Evolutionary conservation across 2,113 vertebrate species (phyloP).

Genomic region (Gambusia affinis): DNA sequence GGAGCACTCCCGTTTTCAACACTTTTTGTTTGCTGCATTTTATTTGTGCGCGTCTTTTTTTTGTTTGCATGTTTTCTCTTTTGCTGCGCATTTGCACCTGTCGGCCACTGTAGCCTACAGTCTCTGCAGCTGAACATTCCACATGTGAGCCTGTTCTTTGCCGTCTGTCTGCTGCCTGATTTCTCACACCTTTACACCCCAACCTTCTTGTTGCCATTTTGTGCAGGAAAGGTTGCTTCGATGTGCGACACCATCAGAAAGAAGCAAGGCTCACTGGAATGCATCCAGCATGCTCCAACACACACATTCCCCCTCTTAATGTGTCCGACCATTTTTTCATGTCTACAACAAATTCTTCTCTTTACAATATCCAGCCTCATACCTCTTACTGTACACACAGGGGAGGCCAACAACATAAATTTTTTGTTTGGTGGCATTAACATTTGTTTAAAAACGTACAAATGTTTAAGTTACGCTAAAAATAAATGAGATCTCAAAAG

Average conservation of each 20-base stretch:
- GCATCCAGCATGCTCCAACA: background rate
- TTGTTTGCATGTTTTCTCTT: too few species aligned
- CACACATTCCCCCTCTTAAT: background rate
- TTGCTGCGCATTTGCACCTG: too few species aligned
- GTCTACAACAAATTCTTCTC: background rate
- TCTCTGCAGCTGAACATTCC: background rate
- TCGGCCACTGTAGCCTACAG: too few species aligned
- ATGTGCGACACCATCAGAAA: background rate
- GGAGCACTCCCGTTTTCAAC: too few species aligned
- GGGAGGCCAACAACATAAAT: background rate
- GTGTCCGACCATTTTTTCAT: background rate
- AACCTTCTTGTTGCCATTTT: background rate
- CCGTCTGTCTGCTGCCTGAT: background rate
- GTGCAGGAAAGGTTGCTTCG: background rate
- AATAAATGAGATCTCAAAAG: too few species aligned
- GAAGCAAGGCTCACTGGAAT: background rate
- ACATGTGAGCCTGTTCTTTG: background rate
- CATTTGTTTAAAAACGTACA: too few species aligned
- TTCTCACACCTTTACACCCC: background rate
- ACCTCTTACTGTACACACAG: background rate
- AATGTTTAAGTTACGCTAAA: too few species aligned
- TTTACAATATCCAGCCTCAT: background rate
- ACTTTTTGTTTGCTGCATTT: too few species aligned
- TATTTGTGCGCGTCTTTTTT: too few species aligned
- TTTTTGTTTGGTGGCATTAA: background rate